phyloP scores from a whole-genome alignment of 2,888 invertebrate species.

The Caenorhabditis sp. region DNA sequence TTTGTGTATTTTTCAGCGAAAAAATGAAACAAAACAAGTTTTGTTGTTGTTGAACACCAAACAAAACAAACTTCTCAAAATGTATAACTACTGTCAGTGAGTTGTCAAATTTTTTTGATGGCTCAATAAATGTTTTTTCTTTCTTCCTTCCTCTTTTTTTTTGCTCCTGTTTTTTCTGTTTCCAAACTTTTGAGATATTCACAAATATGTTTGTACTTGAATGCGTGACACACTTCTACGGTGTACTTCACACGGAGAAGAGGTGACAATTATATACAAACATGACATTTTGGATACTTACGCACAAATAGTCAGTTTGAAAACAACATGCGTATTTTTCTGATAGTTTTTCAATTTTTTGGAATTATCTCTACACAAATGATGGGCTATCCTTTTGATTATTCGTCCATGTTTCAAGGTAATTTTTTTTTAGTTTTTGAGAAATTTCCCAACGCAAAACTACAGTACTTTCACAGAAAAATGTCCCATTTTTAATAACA shows the following conservation, averaged over 20 bases:
- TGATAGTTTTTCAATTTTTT: not conserved
- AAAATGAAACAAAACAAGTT: not conserved
- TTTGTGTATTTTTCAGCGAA: not conserved
- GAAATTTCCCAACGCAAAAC: not conserved
- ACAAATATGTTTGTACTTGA: too few relatives aligned
- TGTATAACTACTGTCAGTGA: not conserved
- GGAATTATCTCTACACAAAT: conserved; percentile 6
- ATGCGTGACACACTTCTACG: too few relatives aligned
- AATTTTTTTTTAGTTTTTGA: not conserved
- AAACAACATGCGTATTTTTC: not conserved
- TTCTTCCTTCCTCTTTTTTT: not conserved
- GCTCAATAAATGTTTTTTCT: not conserved
- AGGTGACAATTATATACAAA: not conserved
- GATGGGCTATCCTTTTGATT: conserved; percentile 36
- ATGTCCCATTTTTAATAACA: too few relatives aligned
- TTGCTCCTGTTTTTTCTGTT: too few relatives aligned
- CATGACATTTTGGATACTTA: not conserved
- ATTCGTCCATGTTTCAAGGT: conserved; percentile 34
- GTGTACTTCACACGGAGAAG: too few relatives aligned
- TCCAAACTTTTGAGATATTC: too few relatives aligned
- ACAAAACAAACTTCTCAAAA: too few relatives aligned
- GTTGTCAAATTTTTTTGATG: not conserved
- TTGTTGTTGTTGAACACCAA: not conserved
- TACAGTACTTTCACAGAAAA: too few relatives aligned
- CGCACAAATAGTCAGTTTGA: not conserved